These are phyloP conservation scores for Chloroceryle inda DNA, from an alignment of 2,797 vertebrate species.

Conservation along the genomic window DNA sequence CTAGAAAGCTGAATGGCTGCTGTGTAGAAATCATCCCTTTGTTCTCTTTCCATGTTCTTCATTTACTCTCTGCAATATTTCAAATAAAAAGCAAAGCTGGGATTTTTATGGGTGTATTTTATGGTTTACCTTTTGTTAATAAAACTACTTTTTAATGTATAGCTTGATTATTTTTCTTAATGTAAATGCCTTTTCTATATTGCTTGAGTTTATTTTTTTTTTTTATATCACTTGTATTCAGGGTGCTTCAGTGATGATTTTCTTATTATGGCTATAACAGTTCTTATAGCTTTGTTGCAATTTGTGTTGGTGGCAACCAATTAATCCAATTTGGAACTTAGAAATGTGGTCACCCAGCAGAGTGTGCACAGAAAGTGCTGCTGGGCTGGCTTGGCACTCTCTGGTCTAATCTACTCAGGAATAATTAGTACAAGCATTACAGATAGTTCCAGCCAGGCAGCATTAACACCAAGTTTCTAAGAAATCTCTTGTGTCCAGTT, in stretches of 20 bases:
- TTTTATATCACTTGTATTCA: background rate
- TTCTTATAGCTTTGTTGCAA: background rate
- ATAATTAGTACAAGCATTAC: conserved; percentile 47
- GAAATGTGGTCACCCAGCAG: background rate
- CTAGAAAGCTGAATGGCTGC: background rate
- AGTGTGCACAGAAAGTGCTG: background rate
- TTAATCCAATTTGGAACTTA: background rate
- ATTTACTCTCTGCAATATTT: background rate
- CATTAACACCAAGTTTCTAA: conserved; percentile 27
- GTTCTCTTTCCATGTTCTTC: background rate
- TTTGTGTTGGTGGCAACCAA: background rate
- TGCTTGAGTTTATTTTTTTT: background rate
- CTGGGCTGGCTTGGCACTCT: background rate
- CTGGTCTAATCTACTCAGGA: background rate
- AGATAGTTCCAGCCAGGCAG: conserved; percentile 25
- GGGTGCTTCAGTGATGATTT: background rate
- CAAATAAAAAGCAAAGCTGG: background rate
- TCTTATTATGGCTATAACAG: background rate
- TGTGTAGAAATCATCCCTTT: background rate
- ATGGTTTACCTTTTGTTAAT: background rate
- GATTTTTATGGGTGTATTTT: background rate
- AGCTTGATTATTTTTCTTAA: background rate
- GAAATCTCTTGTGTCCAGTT: background rate
- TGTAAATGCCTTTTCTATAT: background rate
- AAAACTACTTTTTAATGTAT: background rate